Base-by-base conservation (phyloP, 2,888 invertebrate genomes). In the Kryphioiulus occultus region DNA sequence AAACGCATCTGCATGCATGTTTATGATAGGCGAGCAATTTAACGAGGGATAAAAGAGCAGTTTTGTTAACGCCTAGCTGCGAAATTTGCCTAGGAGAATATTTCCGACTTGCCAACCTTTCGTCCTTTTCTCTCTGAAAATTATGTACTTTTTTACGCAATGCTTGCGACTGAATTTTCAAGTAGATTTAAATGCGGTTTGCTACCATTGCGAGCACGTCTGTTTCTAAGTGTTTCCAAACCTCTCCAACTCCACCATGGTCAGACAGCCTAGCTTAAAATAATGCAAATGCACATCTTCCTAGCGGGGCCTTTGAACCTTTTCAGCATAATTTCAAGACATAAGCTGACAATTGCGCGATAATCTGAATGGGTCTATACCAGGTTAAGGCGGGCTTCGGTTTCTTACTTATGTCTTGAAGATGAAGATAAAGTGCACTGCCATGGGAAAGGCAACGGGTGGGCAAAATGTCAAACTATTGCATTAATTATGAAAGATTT, bases 121-220 rank as follows among this genome's bases (percentile, higher is more conserved):
- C 68, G 68, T 68, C 68, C 68, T 68, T 68, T 59, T 59, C 59
- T n/a, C 59, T 59, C n/a, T 26, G 68, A 68, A 68, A 68, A 68
- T 68, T 68, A 68, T 68, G 68, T 68, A 26, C 10, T 68, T 68
- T 35, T 68, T 68, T 68, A 26, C 26, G 68, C 26, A 9, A 26
- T n/a, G 68, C 26, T 35, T 7, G 68, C 4, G 5, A 68, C 68
- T 68, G 68, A 5, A 68, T 68, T 68, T 68, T 68, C 68, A 68
- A 68, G 68, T 68, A 68, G 68, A 68, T 68, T 68, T 68, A 22
- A 68, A 68, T 26, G 68, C 68, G 26, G 68, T 68, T 68, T 68
- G 68, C 68, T 26, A 68, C 68, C 68, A 68, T 68, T 68, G 68
- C 68, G 68, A 68, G 68, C 68, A 68, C 68, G 68, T 68, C 68